Evolutionary conservation across 1,140 invertebrate species (phyloP), one percentile per base, ranked within the genome.

Genomic region (Schlechtendalia chinensis): DNA sequence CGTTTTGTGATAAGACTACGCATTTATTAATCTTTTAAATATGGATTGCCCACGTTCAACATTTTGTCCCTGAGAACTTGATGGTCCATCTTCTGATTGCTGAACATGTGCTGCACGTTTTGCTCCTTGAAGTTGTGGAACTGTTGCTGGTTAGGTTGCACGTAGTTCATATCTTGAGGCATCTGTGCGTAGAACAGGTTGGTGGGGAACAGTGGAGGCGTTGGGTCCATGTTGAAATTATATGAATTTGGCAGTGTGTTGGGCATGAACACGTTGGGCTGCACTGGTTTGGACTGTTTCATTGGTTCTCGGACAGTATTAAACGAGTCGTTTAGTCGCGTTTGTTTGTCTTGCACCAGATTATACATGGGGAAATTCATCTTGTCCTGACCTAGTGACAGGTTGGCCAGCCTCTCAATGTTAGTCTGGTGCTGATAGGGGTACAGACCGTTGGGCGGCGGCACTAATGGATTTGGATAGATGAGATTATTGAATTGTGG

Each of bases 1-100:
- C 75, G 58, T 50, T 59, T 58, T 77, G 72, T 77, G 72, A 59
- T 77, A 77, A 77, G 56, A 79, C 75, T 79, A 79, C 75, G 61
- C 50, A 75, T 58, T 54, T 8, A 79, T 79, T 79, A 79, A 79
- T 79, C 75, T 79, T 79, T 79, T 61, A 79, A 79, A 79, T 79
- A 79, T 61, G 75, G 75, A 50, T 79, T 79, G 29, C 75, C 75
- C 54, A 79, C 75, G 22, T 79, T 79, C 75, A 79, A 63, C 75
- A 79, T 79, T 39, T 79, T 79, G 75, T 79, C 75, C 19, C 75
- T 79, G 56, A 79, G 75, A 47, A 79, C 75, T 8, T 79, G 75
- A 79, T 79, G 75, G 16, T 79, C 75, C 22, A 79, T 10, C 24
- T 79, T 79, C 56, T 79, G 75, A 39, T 79, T 79, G 22, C 75